Percentiles rank a stretch among this genome's conserved stretches.
These are phyloP conservation scores for Homalodisca vitripennis DNA, from an alignment of 1,140 invertebrate species.

Conservation along the genomic window DNA sequence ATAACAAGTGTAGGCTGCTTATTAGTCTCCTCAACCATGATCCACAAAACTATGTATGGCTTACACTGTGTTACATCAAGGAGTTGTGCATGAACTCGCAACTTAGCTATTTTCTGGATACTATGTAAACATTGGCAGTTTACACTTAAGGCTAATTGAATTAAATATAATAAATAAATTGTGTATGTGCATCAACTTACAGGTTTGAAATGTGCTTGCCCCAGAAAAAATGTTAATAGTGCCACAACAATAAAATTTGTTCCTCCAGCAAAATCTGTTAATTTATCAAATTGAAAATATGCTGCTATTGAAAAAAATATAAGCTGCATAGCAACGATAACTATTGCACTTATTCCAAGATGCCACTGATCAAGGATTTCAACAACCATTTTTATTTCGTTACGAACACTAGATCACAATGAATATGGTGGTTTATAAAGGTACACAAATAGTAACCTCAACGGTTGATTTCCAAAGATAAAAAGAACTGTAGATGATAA, in stretches of 20 bases:
- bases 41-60: neutral
- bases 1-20: neutral
- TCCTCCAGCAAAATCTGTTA: constrained; percentile 90
- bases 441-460: no score
- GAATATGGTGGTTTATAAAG: no score
- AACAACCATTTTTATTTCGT: constrained; percentile 60
- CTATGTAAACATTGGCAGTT: neutral
- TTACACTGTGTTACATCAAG: neutral
- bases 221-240: constrained; percentile 80
- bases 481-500: no score
- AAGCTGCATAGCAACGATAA: constrained; percentile 83
- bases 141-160: neutral
- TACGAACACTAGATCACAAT: no score
- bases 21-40: neutral
- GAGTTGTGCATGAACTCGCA: no score
- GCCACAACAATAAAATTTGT: constrained; percentile 89
- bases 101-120: neutral
- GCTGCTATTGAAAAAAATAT: constrained; percentile 85
- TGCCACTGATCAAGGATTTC: constrained; percentile 81
- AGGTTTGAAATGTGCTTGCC: constrained; percentile 53
- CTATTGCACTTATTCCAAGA: constrained; percentile 83
- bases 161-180: constrained; percentile 3
- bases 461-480: no score
- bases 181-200: constrained; percentile 47
- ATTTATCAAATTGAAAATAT: constrained; percentile 82